These are phyloP conservation scores for Ptyas mucosa DNA, from an alignment of 2,113 vertebrate genomes.

Conservation along the genomic window DNA sequence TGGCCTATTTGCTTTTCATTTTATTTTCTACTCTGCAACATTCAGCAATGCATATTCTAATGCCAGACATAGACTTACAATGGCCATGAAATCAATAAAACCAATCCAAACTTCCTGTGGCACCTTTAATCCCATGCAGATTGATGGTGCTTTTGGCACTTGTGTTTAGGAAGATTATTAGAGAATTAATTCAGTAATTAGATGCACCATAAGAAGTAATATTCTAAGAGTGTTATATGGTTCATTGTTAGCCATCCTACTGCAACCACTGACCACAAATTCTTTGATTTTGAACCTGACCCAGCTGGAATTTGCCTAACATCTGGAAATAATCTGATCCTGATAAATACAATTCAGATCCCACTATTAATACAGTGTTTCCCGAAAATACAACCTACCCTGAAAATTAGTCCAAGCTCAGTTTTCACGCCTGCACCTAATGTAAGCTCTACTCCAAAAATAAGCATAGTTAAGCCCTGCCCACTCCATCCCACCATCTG, in stretches of 20 bases:
- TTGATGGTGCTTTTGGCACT: not conserved
- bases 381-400: no score
- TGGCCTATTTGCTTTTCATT: not conserved
- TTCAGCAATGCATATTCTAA: not conserved
- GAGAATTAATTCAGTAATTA: not conserved
- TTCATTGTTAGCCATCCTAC: not conserved
- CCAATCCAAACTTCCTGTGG: not conserved
- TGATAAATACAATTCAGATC: not conserved
- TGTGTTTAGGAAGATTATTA: not conserved
- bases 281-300: not conserved
- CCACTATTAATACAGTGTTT: not conserved
- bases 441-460: no score
- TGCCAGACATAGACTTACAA: not conserved
- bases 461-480: no score
- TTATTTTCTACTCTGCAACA: not conserved
- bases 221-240: not conserved
- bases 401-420: no score
- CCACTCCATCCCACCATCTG: no score
- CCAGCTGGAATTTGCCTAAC: not conserved
- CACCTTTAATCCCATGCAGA: not conserved
- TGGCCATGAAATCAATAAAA: not conserved
- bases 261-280: not conserved
- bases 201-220: not conserved
- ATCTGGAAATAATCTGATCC: not conserved
- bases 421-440: no score